Evolutionary conservation across 2,888 invertebrate genomes (phyloP).

Genomic region (Rutpela maculata): DNA sequence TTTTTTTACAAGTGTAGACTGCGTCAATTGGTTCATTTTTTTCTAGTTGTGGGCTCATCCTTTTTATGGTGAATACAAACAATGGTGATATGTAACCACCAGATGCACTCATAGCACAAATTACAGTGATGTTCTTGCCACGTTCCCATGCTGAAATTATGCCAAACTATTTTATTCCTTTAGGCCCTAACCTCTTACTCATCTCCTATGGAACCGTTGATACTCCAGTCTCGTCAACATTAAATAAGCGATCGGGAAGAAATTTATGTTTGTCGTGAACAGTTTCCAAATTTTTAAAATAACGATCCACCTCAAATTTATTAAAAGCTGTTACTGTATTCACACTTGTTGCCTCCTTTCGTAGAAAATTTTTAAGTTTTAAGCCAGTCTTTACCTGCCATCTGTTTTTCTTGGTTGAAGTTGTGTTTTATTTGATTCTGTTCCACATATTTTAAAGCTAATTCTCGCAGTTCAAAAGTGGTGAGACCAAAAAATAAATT

Average conservation of each 20-base stretch:
- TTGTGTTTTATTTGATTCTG: neutral
- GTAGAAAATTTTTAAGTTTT: slow-evolving; percentile 13
- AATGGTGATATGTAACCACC: slow-evolving; percentile 64
- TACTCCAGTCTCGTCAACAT: neutral
- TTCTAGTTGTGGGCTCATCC: slow-evolving; percentile 51
- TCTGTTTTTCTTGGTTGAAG: slow-evolving; percentile 17
- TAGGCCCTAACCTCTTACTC: no score
- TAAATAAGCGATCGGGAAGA: neutral
- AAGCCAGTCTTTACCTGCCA: slow-evolving; percentile 31
- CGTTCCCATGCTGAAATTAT: slow-evolving; percentile 50
- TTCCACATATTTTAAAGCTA: slow-evolving; percentile 14
- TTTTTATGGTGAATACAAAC: slow-evolving; percentile 53
- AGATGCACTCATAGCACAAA: slow-evolving; percentile 55
- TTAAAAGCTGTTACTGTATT: slow-evolving; percentile 41
- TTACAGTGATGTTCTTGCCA: slow-evolving; percentile 60
- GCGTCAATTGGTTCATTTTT: slow-evolving; percentile 50
- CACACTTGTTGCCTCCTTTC: slow-evolving; percentile 36
- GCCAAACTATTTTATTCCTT: neutral
- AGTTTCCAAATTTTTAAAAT: neutral
- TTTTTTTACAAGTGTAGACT: slow-evolving; percentile 61
- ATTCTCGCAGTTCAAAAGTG: neutral
- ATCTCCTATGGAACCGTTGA: neutral
- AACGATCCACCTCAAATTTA: slow-evolving; percentile 21
- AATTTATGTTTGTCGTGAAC: neutral
- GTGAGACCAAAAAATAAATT: neutral